A percentile compares a stretch with the other conserved stretches of the same genome.
phyloP scores from a whole-genome alignment of 2,888 invertebrate species.

The Teleogryllus oceanicus region DNA sequence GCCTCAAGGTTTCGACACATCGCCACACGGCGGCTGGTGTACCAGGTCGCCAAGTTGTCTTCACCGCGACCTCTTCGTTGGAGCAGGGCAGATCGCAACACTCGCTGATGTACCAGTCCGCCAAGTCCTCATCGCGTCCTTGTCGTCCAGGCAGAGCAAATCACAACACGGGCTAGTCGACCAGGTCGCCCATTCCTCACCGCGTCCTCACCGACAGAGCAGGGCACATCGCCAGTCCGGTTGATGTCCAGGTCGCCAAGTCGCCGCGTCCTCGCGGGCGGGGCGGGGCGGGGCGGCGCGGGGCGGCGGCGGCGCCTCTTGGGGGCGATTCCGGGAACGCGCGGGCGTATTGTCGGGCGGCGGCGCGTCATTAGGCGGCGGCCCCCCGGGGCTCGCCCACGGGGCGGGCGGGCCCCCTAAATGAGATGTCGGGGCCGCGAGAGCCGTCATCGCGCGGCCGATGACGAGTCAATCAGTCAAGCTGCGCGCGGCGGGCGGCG shows the following conservation, averaged over 20 bases:
- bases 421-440: background rate
- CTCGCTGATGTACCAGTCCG: too few relatives aligned
- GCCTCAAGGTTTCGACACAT: too few relatives aligned
- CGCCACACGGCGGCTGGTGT: too few relatives aligned
- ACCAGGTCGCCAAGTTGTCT: too few relatives aligned
- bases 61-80: too few relatives aligned
- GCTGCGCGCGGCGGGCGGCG: background rate
- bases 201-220: too few relatives aligned
- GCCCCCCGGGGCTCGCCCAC: background rate
- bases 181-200: too few relatives aligned
- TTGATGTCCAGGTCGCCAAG: background rate
- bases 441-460: background rate
- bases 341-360: background rate
- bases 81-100: too few relatives aligned
- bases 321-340: background rate
- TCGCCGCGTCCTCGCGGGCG: background rate
- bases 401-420: background rate
- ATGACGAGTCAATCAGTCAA: slow-evolving; percentile 9
- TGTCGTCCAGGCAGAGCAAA: too few relatives aligned
- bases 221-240: too few relatives aligned
- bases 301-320: background rate
- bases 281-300: background rate
- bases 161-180: too few relatives aligned
- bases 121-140: too few relatives aligned
- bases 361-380: background rate